phyloP scores from a whole-genome alignment of 2,113 vertebrate species.

The Aegotheles bennettii region DNA sequence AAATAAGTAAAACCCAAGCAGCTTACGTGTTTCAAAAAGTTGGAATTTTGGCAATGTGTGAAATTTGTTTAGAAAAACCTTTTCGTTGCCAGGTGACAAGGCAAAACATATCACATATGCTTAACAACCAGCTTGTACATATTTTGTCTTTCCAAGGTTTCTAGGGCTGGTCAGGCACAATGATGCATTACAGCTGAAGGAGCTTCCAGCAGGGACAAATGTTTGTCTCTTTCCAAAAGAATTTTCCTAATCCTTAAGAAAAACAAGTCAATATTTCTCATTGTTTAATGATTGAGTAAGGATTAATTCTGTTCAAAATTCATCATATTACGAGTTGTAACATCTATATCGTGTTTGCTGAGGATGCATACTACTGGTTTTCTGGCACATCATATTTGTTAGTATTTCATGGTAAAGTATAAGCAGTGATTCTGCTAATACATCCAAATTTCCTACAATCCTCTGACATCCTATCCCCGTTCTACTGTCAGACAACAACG shows the following conservation, averaged over 20 bases:
- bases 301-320: constrained; percentile 34
- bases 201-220: constrained; percentile 79
- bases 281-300: constrained; percentile 63
- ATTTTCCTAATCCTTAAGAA: constrained; percentile 71
- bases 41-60: constrained; percentile 71
- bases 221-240: constrained; percentile 79
- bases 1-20: constrained; percentile 55
- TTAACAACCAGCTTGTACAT: constrained; percentile 82
- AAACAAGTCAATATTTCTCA: constrained; percentile 71
- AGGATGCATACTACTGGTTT: background rate
- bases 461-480: background rate
- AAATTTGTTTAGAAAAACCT: constrained; percentile 75
- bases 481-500: background rate
- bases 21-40: constrained; percentile 71
- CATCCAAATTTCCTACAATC: background rate
- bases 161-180: constrained; percentile 76
- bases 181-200: constrained; percentile 74
- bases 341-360: background rate
- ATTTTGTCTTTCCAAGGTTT: constrained; percentile 82
- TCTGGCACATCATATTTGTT: background rate
- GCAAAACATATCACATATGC: constrained; percentile 79
- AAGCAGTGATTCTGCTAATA: background rate
- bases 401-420: background rate
- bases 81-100: constrained; percentile 79
- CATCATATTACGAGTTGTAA: background rate